These are phyloP conservation scores for Brachionus angularis DNA, from an alignment of 1,140 invertebrate species.

Conservation along the genomic window DNA sequence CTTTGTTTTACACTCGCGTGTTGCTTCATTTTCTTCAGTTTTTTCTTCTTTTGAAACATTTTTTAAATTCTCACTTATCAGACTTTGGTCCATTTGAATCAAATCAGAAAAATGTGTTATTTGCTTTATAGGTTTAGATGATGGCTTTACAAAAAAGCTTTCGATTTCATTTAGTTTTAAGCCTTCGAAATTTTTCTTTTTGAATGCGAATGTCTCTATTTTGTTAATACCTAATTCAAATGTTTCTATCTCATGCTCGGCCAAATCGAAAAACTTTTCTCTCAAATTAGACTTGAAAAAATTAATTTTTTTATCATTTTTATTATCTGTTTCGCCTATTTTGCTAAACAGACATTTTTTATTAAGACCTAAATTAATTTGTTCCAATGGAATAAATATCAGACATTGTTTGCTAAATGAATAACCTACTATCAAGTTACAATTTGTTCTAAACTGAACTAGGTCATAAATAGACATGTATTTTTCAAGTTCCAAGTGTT, in stretches of 20 bases:
- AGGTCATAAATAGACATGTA: conserved; percentile 38
- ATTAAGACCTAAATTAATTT: conserved; percentile 1
- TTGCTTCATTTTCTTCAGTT: no score
- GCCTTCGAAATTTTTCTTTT: conserved; percentile 33
- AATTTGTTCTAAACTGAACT: background rate
- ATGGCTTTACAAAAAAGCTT: background rate
- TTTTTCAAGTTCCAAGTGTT: conserved; percentile 36
- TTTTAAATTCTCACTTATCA: no score
- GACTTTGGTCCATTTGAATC: no score
- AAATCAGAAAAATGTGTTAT: background rate
- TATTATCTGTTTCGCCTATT: background rate
- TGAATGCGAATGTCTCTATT: conserved; percentile 27
- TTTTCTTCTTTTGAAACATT: no score
- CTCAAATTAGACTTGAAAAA: conserved; percentile 8
- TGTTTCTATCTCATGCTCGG: background rate
- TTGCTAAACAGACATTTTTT: background rate
- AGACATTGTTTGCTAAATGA: background rate
- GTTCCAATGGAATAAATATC: background rate
- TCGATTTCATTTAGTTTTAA: conserved; percentile 27
- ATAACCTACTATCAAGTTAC: conserved; percentile 1
- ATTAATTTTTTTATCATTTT: background rate
- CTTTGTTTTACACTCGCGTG: background rate
- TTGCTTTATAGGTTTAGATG: background rate
- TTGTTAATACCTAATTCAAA: conserved; percentile 28
- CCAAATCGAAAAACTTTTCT: conserved; percentile 1